Percentiles rank a stretch among this genome's conserved stretches.
Conservation (phyloP, 1,140 invertebrate species). For the Galleria mellonella region DNA sequence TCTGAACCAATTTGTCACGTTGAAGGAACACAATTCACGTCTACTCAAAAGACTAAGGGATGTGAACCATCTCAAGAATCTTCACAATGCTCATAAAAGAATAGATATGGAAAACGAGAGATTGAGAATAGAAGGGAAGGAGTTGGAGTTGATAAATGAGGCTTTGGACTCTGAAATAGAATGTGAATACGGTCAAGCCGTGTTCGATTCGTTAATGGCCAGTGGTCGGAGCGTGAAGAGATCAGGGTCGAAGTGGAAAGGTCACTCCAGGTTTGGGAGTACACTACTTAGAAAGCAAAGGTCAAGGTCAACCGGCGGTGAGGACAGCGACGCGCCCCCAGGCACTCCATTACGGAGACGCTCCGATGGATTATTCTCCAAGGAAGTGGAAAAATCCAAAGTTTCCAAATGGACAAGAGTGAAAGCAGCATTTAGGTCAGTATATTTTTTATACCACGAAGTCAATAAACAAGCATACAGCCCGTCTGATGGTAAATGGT, state of each 20-base stretch:
- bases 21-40: conserved; percentile 82
- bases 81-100: conserved; percentile 76
- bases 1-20: conserved; percentile 82
- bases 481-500: too few species aligned
- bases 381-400: conserved; percentile 71
- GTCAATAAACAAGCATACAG: too few species aligned
- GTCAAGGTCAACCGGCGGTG: conserved; percentile 66
- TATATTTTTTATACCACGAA: too few species aligned
- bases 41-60: conserved; percentile 82
- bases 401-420: conserved; percentile 89
- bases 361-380: conserved; percentile 52
- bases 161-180: conserved; percentile 72
- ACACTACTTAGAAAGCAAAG: conserved; percentile 66
- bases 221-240: conserved; percentile 65
- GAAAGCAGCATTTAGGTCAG: conserved; percentile 86
- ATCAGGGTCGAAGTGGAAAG: conserved; percentile 64
- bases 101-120: conserved; percentile 60
- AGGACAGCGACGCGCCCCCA: conserved; percentile 56
- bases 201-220: conserved; percentile 74
- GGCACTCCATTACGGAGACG: conserved; percentile 51
- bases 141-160: conserved; percentile 57
- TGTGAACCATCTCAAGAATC: conserved; percentile 81
- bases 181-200: conserved; percentile 75
- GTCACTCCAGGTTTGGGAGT: conserved; percentile 60
- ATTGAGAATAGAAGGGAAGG: conserved; percentile 47